phyloP scores from a whole-genome alignment of 2,888 invertebrate species.

The Rotaria sp. region DNA sequence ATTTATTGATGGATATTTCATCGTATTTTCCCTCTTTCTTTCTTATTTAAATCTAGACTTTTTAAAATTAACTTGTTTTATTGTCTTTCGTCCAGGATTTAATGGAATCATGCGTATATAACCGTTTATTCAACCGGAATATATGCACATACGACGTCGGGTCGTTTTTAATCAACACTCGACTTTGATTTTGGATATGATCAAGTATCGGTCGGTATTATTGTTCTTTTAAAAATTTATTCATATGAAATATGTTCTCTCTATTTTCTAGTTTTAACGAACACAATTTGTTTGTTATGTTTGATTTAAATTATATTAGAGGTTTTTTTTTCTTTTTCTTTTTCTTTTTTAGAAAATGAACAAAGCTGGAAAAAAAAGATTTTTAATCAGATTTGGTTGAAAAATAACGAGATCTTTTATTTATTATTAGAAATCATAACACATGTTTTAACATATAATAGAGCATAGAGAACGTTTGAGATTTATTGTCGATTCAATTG shows the following conservation, averaged over 20 bases:
- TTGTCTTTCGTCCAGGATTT: not conserved
- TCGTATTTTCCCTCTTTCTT: not conserved
- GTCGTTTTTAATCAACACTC: not conserved
- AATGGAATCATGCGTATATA: not conserved
- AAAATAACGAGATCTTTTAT: too few species aligned
- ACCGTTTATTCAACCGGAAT: not conserved
- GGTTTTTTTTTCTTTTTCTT: not conserved
- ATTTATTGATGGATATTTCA: not conserved
- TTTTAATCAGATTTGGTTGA: too few species aligned
- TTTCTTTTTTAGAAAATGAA: not conserved
- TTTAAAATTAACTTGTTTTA: not conserved
- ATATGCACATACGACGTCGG: not conserved
- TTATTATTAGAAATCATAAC: too few species aligned
- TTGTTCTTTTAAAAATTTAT: not conserved
- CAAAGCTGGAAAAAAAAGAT: not conserved
- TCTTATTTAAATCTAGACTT: not conserved
- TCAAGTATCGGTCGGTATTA: not conserved
- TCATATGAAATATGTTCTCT: not conserved
- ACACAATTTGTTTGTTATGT: not conserved
- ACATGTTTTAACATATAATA: too few species aligned
- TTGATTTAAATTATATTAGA: too few species aligned
- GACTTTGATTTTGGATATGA: not conserved
- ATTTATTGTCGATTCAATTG: too few species aligned
- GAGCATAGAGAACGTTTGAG: too few species aligned
- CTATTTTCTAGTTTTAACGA: not conserved